Base-by-base conservation (phyloP, 1,140 invertebrate species). In the Polypedilum pembai region DNA sequence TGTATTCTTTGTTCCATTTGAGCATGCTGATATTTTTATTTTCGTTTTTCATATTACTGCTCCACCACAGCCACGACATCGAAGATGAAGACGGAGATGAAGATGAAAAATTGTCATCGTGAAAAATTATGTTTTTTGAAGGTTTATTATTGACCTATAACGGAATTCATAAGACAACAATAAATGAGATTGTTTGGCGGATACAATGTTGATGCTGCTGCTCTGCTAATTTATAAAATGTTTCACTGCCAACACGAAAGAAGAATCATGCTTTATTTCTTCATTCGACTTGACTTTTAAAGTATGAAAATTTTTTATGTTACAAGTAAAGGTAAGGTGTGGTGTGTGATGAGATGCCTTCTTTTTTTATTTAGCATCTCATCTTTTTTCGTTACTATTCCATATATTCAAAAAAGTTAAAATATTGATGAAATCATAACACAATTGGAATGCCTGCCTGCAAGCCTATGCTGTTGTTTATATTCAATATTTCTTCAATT, bases 341-440 rank as follows among this genome's bases (percentile, higher is more conserved):
- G 65, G 8, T 21, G 15, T 69, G 8, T 69, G 17, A 20, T 69
- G 5, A 20, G 8, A 20, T 18, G 17, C 3, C 17, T 20, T 18
- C 17, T 17, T 21, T 69, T 69, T 21, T 8, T 18, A 18, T 8
- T 8, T 18, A 20, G 1, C 65, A 18, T 21, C 17, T 69, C 65
- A 69, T 69, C 65, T 20, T 69, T 17, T 56, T 69, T 12, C 63
- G 18, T 18, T 66, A 17, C 20, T 8, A 69, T 20, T 69, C 10
- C 65, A 69, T 69, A 8, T 18, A 21, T 8, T 56, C 1, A 56
- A 15, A 3, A 15, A 15, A 17, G 8, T 15, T 56, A 69, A 20
- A 20, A 18, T 69, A 69, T 69, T 69, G 65, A 69, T 69, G 65
- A 69, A 69, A 69, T 69, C 65, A 69, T 69, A 69, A 69, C 65